Evolutionary conservation across 2,888 invertebrate genomes (phyloP), one percentile per base, ranked within the genome.

Genomic region (Phengaris arion): DNA sequence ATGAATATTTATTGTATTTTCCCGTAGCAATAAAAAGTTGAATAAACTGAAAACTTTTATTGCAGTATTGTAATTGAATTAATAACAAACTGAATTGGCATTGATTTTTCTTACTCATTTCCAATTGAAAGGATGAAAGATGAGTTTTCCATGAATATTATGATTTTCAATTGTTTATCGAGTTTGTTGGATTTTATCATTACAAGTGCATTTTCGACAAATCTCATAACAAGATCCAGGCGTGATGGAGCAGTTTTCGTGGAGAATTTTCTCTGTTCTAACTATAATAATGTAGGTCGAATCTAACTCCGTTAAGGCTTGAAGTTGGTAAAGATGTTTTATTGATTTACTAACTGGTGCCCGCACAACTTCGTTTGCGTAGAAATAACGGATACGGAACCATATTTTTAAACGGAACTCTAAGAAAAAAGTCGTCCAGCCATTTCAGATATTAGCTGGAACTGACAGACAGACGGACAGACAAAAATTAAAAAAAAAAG

Each of bases 1-100:
- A 90, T 92, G 91, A 93, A 93, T 93, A 91, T 89, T 91, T 88
- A 92, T 92, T 91, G 89, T 88, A 88, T 35, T 88, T 86, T 85
- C 82, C 74, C 72, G 77, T 77, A 74, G 77, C 76, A 75, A 59
- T 76, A 78, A 79, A 79, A 78, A 78, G 75, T 75, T 75, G 75
- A 75, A 70, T 75, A 75, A 75, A 75, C 75, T 76, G 74, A 77
- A 76, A 76, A 78, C 48, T 70, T 75, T 70, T 35, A 22, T 55
- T 70, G 74, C 55, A 75, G 69, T 68, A 57, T 46, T 54, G 75
- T 75, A 69, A 75, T 75, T 75, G 69, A 69, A 75, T 75, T 75
- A 75, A 75, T 55, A 75, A 69, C 55, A 69, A 69, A 75, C 75
- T 55, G 69, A 15, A 75, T 75, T 75, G 55, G 55, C 70, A 51